A percentile compares a stretch with the other conserved stretches of the same genome.
phyloP scores from a whole-genome alignment of 2,888 invertebrate genomes.

The Spialia ferax region DNA sequence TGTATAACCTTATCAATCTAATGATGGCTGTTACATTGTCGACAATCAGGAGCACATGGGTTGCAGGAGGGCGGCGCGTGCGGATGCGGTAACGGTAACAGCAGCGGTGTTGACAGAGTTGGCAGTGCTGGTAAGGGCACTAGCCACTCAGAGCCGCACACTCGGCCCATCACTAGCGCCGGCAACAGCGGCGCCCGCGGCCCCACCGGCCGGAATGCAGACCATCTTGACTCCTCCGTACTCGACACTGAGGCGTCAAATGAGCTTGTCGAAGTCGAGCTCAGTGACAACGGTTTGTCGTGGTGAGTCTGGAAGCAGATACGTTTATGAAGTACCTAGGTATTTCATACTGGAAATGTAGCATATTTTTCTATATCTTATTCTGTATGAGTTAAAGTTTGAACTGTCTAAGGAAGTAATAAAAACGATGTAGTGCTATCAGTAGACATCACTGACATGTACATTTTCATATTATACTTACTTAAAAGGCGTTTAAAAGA shows the following conservation, averaged over 20 bases:
- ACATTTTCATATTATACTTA: no score
- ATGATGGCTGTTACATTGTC: slow-evolving; percentile 78
- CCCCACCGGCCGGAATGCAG: slow-evolving; percentile 81
- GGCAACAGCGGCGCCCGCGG: slow-evolving; percentile 78
- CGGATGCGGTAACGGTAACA: slow-evolving; percentile 76
- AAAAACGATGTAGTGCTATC: no score
- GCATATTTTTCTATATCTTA: no score
- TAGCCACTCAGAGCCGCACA: slow-evolving; percentile 83
- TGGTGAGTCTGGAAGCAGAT: slow-evolving; percentile 67
- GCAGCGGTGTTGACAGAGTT: slow-evolving; percentile 68
- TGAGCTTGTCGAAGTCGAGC: slow-evolving; percentile 51
- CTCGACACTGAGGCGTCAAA: slow-evolving; percentile 73
- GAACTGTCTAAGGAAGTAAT: no score
- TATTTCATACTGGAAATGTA: no score
- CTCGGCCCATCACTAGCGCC: slow-evolving; percentile 81
- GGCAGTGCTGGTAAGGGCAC: slow-evolving; percentile 78
- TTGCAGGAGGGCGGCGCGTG: slow-evolving; percentile 66
- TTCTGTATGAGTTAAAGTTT: no score
- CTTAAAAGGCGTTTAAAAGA: no score
- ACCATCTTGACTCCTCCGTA: slow-evolving; percentile 74
- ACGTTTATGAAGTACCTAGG: no score
- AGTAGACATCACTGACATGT: no score
- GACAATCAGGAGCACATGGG: slow-evolving; percentile 79
- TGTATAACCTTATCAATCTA: slow-evolving; percentile 50
- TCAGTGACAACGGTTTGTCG: slow-evolving; percentile 60